phyloP scores from a whole-genome alignment of 37 sponge, comb jelly and placozoan species.

The Tethya wilhelma region DNA sequence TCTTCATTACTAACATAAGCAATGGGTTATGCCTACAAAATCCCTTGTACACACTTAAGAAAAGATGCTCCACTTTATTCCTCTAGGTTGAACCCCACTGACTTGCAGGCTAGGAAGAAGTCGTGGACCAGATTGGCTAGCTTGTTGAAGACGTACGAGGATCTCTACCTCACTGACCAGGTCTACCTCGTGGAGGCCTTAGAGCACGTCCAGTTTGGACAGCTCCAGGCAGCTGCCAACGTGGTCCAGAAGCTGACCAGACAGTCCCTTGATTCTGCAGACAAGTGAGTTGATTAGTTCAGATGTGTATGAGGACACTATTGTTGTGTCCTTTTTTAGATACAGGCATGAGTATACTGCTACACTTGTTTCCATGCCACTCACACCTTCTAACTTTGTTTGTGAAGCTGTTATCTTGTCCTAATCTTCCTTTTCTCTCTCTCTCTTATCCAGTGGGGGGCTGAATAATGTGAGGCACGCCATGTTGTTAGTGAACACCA shows the following conservation, averaged over 20 bases:
- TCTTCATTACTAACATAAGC: background rate
- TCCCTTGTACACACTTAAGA: too few species aligned
- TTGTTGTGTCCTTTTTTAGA: background rate
- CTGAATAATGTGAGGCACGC: slow-evolving; percentile 51
- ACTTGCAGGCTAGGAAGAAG: slow-evolving; percentile 11
- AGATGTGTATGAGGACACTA: background rate
- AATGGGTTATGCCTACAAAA: background rate
- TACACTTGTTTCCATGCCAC: background rate
- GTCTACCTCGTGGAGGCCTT: slow-evolving; percentile 67
- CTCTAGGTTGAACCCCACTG: slow-evolving; percentile 40
- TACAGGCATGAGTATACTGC: background rate
- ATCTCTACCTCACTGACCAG: slow-evolving; percentile 55
- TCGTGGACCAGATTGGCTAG: slow-evolving; percentile 33
- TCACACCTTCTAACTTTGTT: background rate
- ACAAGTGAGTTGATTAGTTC: slow-evolving; percentile 37
- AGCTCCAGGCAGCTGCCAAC: slow-evolving; percentile 43
- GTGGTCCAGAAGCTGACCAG: slow-evolving; percentile 39
- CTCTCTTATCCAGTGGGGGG: slow-evolving; percentile 56
- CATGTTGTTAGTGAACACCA: slow-evolving; percentile 65
- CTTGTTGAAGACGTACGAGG: slow-evolving; percentile 57
- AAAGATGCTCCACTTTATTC: too few species aligned
- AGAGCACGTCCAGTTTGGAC: slow-evolving; percentile 66
- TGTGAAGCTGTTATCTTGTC: background rate
- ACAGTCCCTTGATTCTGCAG: slow-evolving; percentile 22
- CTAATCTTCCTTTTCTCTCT: background rate